Evolutionary conservation across 2,888 invertebrate species (phyloP).

Genomic region (Doris montereyensis): DNA sequence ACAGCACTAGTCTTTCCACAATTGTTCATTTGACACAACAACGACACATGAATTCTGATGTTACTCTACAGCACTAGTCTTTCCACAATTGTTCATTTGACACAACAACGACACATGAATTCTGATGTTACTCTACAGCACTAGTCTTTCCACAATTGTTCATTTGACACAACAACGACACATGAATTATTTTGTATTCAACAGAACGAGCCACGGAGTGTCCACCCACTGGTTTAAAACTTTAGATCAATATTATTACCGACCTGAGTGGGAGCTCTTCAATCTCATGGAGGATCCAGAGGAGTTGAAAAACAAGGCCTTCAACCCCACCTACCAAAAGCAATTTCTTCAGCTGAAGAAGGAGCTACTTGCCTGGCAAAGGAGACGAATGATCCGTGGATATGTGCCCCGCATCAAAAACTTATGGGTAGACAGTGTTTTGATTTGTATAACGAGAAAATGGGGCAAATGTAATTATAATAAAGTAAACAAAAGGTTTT

Average conservation of each 20-base stretch:
- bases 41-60: too few species aligned
- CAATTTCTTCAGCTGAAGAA: conserved; percentile 76
- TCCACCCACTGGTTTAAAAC: conserved; percentile 86
- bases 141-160: too few species aligned
- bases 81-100: too few species aligned
- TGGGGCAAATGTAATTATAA: too few species aligned
- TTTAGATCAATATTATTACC: conserved; percentile 83
- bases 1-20: too few species aligned
- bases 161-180: too few species aligned
- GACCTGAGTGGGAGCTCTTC: conserved; percentile 90
- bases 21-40: too few species aligned
- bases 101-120: too few species aligned
- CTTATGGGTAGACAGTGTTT: conserved; percentile 73
- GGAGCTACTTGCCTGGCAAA: conserved; percentile 82
- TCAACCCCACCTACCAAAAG: conserved; percentile 67
- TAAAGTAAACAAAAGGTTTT: too few species aligned
- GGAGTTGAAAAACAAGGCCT: conserved; percentile 83
- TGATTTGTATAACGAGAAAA: conserved; percentile 28
- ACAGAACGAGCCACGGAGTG: conserved; percentile 77
- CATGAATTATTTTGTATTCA: too few species aligned
- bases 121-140: too few species aligned
- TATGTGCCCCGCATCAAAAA: conserved; percentile 86
- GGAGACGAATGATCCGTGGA: conserved; percentile 87
- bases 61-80: too few species aligned
- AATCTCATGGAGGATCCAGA: conserved; percentile 84